phyloP scores from a whole-genome alignment of 1,140 invertebrate species.

The Tribolium castaneum region DNA sequence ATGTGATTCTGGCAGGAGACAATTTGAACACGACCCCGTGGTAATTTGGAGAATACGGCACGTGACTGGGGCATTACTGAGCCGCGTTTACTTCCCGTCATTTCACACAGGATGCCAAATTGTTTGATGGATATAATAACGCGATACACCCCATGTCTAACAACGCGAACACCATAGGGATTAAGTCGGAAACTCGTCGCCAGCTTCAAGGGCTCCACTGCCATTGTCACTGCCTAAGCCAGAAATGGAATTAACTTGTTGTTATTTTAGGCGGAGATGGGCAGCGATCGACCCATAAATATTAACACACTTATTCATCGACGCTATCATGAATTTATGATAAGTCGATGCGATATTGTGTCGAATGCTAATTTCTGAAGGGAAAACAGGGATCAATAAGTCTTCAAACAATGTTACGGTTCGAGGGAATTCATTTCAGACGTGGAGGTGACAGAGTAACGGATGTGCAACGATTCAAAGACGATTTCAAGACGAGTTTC shows the following conservation, averaged over 20 bases:
- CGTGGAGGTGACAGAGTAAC: not conserved
- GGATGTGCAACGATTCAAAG: not conserved
- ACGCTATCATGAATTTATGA: constrained; percentile 12
- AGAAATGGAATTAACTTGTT: constrained; percentile 24
- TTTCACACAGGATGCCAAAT: constrained; percentile 57
- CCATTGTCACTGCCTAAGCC: constrained; percentile 3
- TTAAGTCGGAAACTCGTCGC: constrained; percentile 15
- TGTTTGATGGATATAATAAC: constrained; percentile 54
- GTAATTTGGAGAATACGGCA: constrained; percentile 56
- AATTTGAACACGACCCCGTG: constrained; percentile 54
- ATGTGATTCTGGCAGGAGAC: constrained; percentile 58
- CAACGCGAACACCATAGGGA: constrained; percentile 37
- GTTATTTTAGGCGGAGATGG: constrained; percentile 29
- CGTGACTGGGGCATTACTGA: constrained; percentile 51
- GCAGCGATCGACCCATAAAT: constrained; percentile 8
- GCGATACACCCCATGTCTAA: constrained; percentile 38
- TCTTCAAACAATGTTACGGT: not conserved
- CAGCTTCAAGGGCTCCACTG: not conserved
- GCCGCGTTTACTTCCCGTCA: constrained; percentile 55
- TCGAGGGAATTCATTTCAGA: not conserved
- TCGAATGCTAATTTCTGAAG: constrained; percentile 18
- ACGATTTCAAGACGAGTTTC: not conserved
- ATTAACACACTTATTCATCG: constrained; percentile 10
- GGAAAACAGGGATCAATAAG: not conserved
- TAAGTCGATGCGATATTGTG: constrained; percentile 14